phyloP scores from a whole-genome alignment of 2,888 invertebrate species.

The Drosophila emarginata region DNA sequence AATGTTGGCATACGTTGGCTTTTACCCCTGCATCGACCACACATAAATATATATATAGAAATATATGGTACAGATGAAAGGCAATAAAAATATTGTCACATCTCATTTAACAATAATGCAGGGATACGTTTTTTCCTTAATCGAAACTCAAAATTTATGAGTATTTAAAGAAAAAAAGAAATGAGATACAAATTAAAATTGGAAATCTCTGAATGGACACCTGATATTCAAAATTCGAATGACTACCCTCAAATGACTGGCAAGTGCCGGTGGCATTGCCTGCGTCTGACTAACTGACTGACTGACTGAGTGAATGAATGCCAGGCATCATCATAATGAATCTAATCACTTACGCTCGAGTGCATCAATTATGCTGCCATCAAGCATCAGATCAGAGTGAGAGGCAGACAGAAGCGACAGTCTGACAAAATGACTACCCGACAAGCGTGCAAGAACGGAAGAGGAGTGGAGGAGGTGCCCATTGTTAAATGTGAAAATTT shows the following conservation, averaged over 20 bases:
- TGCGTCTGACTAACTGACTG: slow-evolving; percentile 17
- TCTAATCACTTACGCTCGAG: slow-evolving; percentile 83
- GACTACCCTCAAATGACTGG: slow-evolving; percentile 1
- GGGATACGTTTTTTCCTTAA: slow-evolving; percentile 15
- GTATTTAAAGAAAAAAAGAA: not conserved
- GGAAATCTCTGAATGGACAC: slow-evolving; percentile 42
- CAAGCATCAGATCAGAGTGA: slow-evolving; percentile 61
- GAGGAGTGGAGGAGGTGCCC: slow-evolving; percentile 54
- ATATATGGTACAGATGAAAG: slow-evolving; percentile 18
- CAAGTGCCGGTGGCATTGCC: slow-evolving; percentile 21
- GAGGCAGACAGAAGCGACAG: slow-evolving; percentile 43
- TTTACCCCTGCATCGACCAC: slow-evolving; percentile 54
- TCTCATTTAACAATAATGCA: slow-evolving; percentile 63
- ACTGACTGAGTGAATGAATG: slow-evolving; percentile 67
- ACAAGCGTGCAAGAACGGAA: slow-evolving; percentile 62
- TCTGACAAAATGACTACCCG: slow-evolving; percentile 67
- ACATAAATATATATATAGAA: not conserved
- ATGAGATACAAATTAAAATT: not conserved
- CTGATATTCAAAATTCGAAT: slow-evolving; percentile 43
- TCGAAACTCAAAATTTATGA: slow-evolving; percentile 18
- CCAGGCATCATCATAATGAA: slow-evolving; percentile 79
- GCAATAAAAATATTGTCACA: slow-evolving; percentile 74
- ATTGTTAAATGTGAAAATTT: slow-evolving; percentile 77
- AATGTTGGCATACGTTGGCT: slow-evolving; percentile 74
- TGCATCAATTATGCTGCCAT: slow-evolving; percentile 82